Evolutionary conservation across 2,797 vertebrate species (phyloP).

Genomic region (Bovichtus variegatus): DNA sequence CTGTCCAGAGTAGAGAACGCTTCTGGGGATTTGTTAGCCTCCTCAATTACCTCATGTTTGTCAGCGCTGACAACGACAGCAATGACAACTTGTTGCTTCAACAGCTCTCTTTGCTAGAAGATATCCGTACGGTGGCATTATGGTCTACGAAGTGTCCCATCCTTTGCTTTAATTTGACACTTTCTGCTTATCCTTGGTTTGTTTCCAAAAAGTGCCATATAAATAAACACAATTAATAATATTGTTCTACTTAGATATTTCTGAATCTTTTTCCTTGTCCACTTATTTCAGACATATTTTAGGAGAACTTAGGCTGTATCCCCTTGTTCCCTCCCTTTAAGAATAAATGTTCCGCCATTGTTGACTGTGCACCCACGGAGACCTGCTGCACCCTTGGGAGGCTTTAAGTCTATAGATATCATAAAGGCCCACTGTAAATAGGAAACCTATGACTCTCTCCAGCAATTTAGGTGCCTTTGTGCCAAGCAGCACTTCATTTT

Average conservation of each 20-base stretch:
- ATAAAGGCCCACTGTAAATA: too few relatives aligned
- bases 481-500: neutral
- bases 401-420: too few relatives aligned
- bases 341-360: neutral
- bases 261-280: neutral
- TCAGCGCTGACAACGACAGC: neutral
- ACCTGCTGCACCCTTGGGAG: neutral
- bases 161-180: neutral
- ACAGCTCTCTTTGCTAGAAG: neutral
- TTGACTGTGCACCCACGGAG: neutral
- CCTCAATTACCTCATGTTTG: neutral
- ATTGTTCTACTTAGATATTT: neutral
- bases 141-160: neutral
- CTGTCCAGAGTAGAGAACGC: neutral
- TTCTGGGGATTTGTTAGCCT: neutral
- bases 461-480: neutral
- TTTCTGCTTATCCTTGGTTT: neutral
- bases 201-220: neutral
- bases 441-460: neutral
- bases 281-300: neutral
- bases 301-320: neutral
- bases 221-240: neutral
- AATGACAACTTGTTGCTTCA: neutral
- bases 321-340: neutral
- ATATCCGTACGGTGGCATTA: neutral